phyloP scores from a whole-genome alignment of 2,797 vertebrate genomes.

The Malacoctenus gilli region DNA sequence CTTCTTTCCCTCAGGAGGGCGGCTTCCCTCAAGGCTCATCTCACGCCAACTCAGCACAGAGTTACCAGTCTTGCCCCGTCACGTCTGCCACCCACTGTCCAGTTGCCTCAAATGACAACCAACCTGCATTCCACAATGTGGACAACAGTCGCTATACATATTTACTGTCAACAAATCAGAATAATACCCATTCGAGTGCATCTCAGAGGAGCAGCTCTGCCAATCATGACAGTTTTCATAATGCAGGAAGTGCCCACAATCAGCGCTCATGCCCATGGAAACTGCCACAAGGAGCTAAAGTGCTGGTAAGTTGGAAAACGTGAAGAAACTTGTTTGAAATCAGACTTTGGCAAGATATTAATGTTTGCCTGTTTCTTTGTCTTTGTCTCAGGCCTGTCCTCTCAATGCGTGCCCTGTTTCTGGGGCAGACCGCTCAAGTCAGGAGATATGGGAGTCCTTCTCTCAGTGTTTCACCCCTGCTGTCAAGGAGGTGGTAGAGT shows the following conservation, averaged over 20 bases:
- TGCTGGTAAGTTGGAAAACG: constrained; percentile 76
- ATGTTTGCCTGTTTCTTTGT: neutral
- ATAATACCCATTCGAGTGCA: constrained; percentile 56
- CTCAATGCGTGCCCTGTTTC: constrained; percentile 83
- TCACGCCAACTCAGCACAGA: constrained; percentile 41
- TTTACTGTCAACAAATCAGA: constrained; percentile 68
- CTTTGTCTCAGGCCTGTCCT: constrained; percentile 79
- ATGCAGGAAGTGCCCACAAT: constrained; percentile 45
- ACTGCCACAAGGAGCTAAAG: constrained; percentile 78
- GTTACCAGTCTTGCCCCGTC: constrained; percentile 69
- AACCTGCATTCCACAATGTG: constrained; percentile 61
- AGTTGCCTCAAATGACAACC: constrained; percentile 64
- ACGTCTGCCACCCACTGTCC: constrained; percentile 54
- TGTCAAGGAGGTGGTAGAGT: constrained; percentile 86
- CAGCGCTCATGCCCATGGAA: constrained; percentile 80
- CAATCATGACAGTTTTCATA: constrained; percentile 59
- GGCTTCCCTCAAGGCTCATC: constrained; percentile 58
- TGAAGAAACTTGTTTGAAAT: neutral
- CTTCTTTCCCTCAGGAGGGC: constrained; percentile 71
- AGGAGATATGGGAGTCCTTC: constrained; percentile 86
- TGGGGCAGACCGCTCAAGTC: constrained; percentile 74
- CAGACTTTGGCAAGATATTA: neutral
- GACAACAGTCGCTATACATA: constrained; percentile 73
- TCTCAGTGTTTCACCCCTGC: constrained; percentile 86
- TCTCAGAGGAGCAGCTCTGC: constrained; percentile 48